Conservation (phyloP, 2,888 invertebrate species). For the Eustalomyia histrio region DNA sequence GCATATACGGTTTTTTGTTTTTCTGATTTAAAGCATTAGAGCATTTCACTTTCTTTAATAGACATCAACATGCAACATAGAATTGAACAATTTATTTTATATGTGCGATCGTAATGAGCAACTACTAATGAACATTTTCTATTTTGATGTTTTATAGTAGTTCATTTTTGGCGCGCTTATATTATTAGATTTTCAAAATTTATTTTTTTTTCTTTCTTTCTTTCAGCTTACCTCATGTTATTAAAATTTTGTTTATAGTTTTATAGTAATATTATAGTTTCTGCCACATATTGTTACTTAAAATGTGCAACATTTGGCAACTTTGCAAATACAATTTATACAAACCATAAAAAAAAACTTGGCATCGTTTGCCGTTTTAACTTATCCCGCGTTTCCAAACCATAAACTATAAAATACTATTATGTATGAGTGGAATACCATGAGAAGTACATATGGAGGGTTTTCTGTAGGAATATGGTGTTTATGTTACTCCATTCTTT, state of each 20-base stretch:
- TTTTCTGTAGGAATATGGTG: conserved; percentile 27
- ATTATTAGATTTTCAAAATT: conserved; percentile 27
- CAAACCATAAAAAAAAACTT: conserved; percentile 36
- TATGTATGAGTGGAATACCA: conserved; percentile 8
- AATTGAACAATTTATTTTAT: conserved; percentile 18
- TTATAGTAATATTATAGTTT: not conserved
- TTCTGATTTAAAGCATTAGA: conserved; percentile 13
- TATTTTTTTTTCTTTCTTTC: not conserved
- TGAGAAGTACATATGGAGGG: conserved; percentile 38
- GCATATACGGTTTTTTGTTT: too few relatives aligned
- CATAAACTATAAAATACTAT: conserved; percentile 23
- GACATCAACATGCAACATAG: conserved; percentile 29
- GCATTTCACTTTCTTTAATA: conserved; percentile 32
- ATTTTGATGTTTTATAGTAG: conserved; percentile 15
- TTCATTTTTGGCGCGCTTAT: conserved; percentile 58
- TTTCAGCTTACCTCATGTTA: conserved; percentile 46
- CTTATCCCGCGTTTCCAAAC: conserved; percentile 21
- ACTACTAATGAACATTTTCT: conserved; percentile 4
- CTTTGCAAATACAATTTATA: conserved; percentile 13
- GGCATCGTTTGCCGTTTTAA: conserved; percentile 41
- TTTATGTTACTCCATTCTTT: conserved; percentile 49
- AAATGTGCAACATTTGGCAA: conserved; percentile 64
- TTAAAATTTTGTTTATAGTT: conserved; percentile 33
- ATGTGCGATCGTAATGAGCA: conserved; percentile 7
- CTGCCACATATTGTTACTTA: conserved; percentile 40